phyloP scores from a whole-genome alignment of 2,113 vertebrate species.

The Gulo gulo region DNA sequence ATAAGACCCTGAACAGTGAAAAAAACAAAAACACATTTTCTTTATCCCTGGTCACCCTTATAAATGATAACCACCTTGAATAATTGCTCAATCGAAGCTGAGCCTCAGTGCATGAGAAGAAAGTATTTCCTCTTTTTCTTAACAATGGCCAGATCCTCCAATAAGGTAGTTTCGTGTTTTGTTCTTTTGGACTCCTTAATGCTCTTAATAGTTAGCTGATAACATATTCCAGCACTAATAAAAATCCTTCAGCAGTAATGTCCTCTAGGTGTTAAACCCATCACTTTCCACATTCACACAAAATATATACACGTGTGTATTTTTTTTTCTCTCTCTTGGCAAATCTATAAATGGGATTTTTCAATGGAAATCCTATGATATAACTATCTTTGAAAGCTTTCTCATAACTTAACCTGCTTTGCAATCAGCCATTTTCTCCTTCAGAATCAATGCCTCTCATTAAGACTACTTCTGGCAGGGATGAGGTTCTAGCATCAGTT shows the following conservation, averaged over 20 bases:
- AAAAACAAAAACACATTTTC: background rate
- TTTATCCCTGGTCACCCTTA: conserved; percentile 17
- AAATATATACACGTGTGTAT: background rate
- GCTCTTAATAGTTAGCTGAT: background rate
- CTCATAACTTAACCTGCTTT: conserved; percentile 56
- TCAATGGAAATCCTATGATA: conserved; percentile 67
- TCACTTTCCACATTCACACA: background rate
- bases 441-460: conserved; percentile 75
- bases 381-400: conserved; percentile 69
- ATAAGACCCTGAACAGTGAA: background rate
- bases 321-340: background rate
- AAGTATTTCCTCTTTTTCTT: background rate
- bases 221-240: background rate
- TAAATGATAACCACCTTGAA: conserved; percentile 48
- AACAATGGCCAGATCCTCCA: background rate
- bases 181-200: background rate
- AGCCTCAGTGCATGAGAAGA: background rate
- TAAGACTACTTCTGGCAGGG: conserved; percentile 71
- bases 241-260: background rate
- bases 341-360: conserved; percentile 64
- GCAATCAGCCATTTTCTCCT: conserved; percentile 62
- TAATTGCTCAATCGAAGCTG: background rate
- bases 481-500: conserved; percentile 49
- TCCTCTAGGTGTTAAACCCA: background rate
- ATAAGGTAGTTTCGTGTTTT: background rate